Evolutionary conservation across 2,797 vertebrate genomes (phyloP).

Genomic region (Eutrigla gurnardus): DNA sequence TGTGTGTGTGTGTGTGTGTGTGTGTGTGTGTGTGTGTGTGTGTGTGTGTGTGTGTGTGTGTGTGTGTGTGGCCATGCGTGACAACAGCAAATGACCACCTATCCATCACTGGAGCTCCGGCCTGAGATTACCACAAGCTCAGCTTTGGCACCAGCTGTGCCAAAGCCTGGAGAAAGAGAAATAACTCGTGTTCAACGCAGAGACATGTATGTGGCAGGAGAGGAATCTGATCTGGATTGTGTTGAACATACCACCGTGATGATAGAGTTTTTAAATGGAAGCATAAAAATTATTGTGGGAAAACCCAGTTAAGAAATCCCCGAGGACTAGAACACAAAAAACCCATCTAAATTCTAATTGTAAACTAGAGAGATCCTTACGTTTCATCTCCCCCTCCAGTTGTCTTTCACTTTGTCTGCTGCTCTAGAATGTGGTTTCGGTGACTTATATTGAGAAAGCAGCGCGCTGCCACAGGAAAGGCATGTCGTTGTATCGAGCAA

Average conservation of each 20-base stretch:
- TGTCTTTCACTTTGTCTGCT: conserved; percentile 43
- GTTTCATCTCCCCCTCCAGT: conserved; percentile 26
- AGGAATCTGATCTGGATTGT: conserved; percentile 30
- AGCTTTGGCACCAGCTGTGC: conserved; percentile 69
- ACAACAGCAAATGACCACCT: conserved; percentile 71
- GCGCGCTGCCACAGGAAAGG: conserved; percentile 73
- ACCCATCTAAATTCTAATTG: conserved; percentile 57
- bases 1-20: conserved; percentile 17
- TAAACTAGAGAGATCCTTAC: conserved; percentile 52
- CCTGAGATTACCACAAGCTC: conserved; percentile 69
- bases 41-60: conserved; percentile 20
- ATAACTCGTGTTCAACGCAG: conserved; percentile 19
- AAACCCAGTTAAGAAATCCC: conserved; percentile 70
- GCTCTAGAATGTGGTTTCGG: conserved; percentile 61
- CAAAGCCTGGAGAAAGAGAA: conserved; percentile 47
- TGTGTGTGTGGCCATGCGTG: conserved; percentile 65
- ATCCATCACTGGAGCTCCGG: conserved; percentile 57
- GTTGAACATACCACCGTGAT: conserved; percentile 8
- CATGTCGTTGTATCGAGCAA: conserved; percentile 51
- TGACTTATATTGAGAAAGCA: conserved; percentile 75
- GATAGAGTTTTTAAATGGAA: conserved; percentile 42
- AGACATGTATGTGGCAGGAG: conserved; percentile 4
- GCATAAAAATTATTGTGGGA: conserved; percentile 52
- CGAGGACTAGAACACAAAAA: conserved; percentile 26
- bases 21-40: conserved; percentile 20